These are phyloP conservation scores for Pomacea canaliculata DNA, from an alignment of 2,888 invertebrate species.

Conservation along the genomic window DNA sequence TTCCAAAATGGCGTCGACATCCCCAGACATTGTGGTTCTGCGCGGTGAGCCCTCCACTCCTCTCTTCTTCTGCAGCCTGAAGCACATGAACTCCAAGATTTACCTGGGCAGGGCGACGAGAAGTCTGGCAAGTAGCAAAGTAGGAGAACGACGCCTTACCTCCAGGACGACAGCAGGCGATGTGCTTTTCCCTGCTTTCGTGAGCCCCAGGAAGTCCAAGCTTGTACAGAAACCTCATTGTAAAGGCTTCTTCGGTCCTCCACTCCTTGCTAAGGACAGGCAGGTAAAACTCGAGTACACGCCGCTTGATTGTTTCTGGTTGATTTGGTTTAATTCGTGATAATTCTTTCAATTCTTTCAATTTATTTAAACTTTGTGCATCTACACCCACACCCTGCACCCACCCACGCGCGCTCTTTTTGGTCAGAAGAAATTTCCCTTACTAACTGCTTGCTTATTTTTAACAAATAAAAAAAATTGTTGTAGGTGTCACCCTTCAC, in stretches of 20 bases:
- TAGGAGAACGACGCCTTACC: not conserved
- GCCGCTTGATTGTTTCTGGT: too few species aligned
- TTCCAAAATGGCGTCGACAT: too few species aligned
- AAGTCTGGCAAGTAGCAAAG: slow-evolving; percentile 31
- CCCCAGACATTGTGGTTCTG: too few species aligned
- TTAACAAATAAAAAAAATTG: not conserved
- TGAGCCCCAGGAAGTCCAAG: slow-evolving; percentile 55
- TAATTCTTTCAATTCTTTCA: too few species aligned
- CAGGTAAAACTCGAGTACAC: slow-evolving; percentile 27
- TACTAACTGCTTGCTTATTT: not conserved
- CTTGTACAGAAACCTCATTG: slow-evolving; percentile 41
- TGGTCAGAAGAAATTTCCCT: not conserved
- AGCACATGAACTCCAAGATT: slow-evolving; percentile 56
- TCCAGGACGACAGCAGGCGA: slow-evolving; percentile 13
- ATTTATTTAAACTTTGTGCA: too few species aligned
- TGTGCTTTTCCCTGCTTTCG: slow-evolving; percentile 46
- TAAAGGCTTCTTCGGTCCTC: slow-evolving; percentile 56
- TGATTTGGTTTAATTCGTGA: too few species aligned
- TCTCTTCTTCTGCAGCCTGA: slow-evolving; percentile 54
- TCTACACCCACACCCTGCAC: too few species aligned
- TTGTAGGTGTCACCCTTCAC: too few species aligned
- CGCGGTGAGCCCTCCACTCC: slow-evolving; percentile 26
- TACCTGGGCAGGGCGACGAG: slow-evolving; percentile 43
- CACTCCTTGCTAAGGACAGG: slow-evolving; percentile 50
- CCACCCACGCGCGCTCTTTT: too few species aligned